phyloP scores from a whole-genome alignment of 2,888 invertebrate genomes.

The Drosophila eohydei region DNA sequence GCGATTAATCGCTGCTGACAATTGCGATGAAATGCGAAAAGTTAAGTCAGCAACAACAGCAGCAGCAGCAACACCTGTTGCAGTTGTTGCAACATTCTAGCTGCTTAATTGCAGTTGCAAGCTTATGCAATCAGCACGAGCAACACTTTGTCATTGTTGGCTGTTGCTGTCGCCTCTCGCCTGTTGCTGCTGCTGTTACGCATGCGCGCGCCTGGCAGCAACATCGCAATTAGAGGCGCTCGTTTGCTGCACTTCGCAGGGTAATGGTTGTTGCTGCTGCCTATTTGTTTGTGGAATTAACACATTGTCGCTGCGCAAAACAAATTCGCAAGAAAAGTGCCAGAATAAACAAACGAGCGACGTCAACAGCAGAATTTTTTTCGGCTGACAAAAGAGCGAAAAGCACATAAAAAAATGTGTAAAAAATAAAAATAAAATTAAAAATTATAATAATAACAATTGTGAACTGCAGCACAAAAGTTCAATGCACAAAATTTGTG shows the following conservation, averaged over 20 bases:
- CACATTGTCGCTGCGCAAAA: constrained; percentile 65
- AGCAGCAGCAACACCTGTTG: constrained; percentile 14
- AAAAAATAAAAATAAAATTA: background rate
- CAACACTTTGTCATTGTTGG: constrained; percentile 47
- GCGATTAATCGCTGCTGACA: constrained; percentile 31
- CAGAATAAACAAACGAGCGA: constrained; percentile 44
- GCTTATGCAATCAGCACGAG: constrained; percentile 58
- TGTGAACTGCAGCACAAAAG: constrained; percentile 40
- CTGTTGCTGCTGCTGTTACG: constrained; percentile 69
- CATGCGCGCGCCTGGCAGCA: constrained; percentile 65
- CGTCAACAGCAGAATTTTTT: constrained; percentile 28
- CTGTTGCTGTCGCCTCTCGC: constrained; percentile 39
- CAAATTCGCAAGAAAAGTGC: constrained; percentile 46
- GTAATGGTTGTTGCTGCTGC: constrained; percentile 48
- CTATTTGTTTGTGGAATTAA: constrained; percentile 73
- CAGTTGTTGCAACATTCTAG: constrained; percentile 41
- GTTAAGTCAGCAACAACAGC: constrained; percentile 14
- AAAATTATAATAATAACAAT: constrained; percentile 46
- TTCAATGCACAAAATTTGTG: constrained; percentile 50
- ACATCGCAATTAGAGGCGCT: constrained; percentile 51
- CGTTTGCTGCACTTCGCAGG: constrained; percentile 49
- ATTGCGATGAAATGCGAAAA: constrained; percentile 26
- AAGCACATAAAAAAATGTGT: constrained; percentile 4
- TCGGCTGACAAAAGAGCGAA: constrained; percentile 25
- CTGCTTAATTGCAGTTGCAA: constrained; percentile 8